phyloP scores from a whole-genome alignment of 2,888 invertebrate genomes.

The Phortica okadai region DNA sequence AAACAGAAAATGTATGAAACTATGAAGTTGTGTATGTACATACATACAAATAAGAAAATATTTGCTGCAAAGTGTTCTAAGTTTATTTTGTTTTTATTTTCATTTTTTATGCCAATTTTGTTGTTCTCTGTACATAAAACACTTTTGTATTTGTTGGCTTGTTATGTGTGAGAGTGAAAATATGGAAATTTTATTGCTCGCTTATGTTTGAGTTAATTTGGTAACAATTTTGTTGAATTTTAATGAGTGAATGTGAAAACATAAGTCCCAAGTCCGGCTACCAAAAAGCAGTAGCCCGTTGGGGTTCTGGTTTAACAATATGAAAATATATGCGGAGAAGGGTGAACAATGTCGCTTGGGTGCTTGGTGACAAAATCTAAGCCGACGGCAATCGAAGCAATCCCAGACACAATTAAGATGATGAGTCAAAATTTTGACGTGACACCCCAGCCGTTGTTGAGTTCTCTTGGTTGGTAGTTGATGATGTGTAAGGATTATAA shows the following conservation, averaged over 20 bases:
- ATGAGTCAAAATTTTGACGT: slow-evolving; percentile 22
- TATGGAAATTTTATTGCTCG: slow-evolving; percentile 70
- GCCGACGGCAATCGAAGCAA: slow-evolving; percentile 13
- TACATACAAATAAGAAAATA: too few species aligned
- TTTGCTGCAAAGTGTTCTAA: too few species aligned
- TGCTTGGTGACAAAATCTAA: background rate
- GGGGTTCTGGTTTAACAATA: slow-evolving; percentile 6
- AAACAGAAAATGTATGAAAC: slow-evolving; percentile 37
- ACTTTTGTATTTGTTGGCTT: too few species aligned
- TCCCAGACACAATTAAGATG: slow-evolving; percentile 18
- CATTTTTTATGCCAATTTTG: slow-evolving; percentile 25
- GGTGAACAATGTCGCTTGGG: background rate
- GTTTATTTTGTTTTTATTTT: background rate
- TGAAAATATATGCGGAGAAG: background rate
- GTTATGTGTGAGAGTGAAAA: slow-evolving; percentile 42
- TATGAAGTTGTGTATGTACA: too few species aligned
- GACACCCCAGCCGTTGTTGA: slow-evolving; percentile 7
- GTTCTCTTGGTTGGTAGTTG: background rate
- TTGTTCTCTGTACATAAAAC: background rate
- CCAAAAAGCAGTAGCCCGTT: background rate
- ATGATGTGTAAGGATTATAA: slow-evolving; percentile 29
- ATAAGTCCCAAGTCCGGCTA: slow-evolving; percentile 56
- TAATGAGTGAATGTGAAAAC: slow-evolving; percentile 62
- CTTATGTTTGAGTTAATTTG: slow-evolving; percentile 72
- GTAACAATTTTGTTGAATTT: slow-evolving; percentile 72